These are phyloP conservation scores for Clostera curtula DNA, from an alignment of 2,888 invertebrate species.

Conservation along the genomic window DNA sequence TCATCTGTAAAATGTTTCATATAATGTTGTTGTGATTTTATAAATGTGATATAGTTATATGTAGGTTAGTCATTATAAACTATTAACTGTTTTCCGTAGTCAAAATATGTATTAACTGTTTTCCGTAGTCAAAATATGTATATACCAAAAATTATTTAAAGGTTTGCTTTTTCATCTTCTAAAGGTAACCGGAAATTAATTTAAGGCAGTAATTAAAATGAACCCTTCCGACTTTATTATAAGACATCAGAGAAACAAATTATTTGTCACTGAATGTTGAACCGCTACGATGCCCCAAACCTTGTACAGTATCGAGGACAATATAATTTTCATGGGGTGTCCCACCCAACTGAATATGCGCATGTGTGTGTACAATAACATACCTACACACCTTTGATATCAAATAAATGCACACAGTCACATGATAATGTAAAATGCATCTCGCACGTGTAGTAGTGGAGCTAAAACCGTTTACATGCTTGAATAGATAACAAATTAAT, in stretches of 20 bases:
- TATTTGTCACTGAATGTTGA: constrained; percentile 4
- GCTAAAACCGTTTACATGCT: constrained; percentile 41
- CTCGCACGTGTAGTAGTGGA: constrained; percentile 25
- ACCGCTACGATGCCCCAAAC: constrained; percentile 17
- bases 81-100: no score
- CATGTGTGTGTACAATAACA: constrained; percentile 27
- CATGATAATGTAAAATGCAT: constrained; percentile 1
- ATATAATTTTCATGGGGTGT: constrained; percentile 54
- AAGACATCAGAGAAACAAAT: not conserved
- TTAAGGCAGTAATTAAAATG: not conserved
- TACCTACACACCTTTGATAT: constrained; percentile 14
- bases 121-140: no score
- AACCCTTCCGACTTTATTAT: not conserved
- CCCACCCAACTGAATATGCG: constrained; percentile 34
- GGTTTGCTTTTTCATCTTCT: no score
- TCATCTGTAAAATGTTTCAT: constrained; percentile 1
- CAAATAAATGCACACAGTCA: not conserved
- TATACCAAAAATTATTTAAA: no score
- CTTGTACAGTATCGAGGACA: constrained; percentile 24
- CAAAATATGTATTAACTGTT: no score
- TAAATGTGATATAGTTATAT: no score
- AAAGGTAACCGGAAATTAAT: no score
- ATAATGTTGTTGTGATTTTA: constrained; percentile 3
- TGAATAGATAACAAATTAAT: no score
- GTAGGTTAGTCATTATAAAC: no score